These are phyloP conservation scores for Bubo blakistoni DNA, from an alignment of 2,113 vertebrate genomes.

Conservation along the genomic window DNA sequence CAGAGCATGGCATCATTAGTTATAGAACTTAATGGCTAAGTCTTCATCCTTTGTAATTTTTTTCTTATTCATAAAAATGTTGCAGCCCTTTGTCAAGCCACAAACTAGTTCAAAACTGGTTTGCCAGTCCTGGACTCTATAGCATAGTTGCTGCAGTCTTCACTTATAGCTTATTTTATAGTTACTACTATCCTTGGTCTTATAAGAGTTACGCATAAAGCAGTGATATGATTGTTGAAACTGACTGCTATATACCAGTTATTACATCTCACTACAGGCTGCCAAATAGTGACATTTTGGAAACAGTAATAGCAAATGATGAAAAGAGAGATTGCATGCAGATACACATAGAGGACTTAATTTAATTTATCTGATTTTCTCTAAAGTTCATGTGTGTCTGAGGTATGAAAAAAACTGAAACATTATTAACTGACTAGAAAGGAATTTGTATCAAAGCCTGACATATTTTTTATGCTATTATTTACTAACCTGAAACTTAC, in stretches of 20 bases:
- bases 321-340: not conserved
- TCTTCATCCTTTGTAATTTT: not conserved
- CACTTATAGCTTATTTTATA: not conserved
- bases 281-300: not conserved
- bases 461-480: not conserved
- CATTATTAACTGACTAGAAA: not conserved
- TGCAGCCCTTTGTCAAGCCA: not conserved
- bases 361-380: not conserved
- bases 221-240: not conserved
- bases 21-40: not conserved
- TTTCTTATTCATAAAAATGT: not conserved
- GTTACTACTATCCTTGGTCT: not conserved
- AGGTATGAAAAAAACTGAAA: not conserved
- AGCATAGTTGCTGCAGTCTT: not conserved
- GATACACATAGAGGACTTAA: not conserved
- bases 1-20: not conserved
- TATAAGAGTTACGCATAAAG: not conserved
- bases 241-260: not conserved
- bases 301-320: not conserved
- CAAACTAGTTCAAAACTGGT: not conserved
- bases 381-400: not conserved
- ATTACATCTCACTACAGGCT: not conserved
- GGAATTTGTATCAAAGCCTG: not conserved
- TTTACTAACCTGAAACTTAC: not conserved
- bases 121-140: not conserved